phyloP scores from a whole-genome alignment of 1,140 invertebrate genomes.

The Phymorhynchus buccinoides region DNA sequence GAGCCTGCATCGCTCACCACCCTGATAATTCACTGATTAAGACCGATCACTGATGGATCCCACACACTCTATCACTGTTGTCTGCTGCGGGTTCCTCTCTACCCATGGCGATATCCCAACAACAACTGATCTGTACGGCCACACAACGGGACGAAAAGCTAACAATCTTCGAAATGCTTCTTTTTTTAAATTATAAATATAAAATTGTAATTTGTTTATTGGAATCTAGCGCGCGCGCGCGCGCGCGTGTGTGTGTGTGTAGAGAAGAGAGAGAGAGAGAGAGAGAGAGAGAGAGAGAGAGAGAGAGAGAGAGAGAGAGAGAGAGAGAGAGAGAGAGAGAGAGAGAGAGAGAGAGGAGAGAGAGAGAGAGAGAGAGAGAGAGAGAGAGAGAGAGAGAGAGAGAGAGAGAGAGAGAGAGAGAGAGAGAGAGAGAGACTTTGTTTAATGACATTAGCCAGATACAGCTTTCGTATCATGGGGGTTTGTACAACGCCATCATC shows the following conservation, averaged over 20 bases:
- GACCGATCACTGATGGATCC: slow-evolving; percentile 31
- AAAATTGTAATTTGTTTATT: too few relatives aligned
- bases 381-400: slow-evolving; percentile 10
- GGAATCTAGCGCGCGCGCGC: too few relatives aligned
- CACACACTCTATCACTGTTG: slow-evolving; percentile 25
- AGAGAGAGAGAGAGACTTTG: background rate
- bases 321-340: background rate
- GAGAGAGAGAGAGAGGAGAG: too few relatives aligned
- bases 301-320: background rate
- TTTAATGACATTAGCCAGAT: too few relatives aligned
- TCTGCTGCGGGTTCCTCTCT: slow-evolving; percentile 35
- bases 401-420: background rate
- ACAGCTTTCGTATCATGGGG: too few relatives aligned
- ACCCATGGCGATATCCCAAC: background rate
- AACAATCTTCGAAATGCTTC: too few relatives aligned
- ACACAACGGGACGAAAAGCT: background rate
- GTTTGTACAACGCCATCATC: too few relatives aligned
- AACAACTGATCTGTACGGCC: background rate
- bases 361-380: background rate
- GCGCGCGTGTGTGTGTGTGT: background rate
- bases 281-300: slow-evolving; percentile 7
- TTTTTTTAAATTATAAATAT: too few relatives aligned
- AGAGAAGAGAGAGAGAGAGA: background rate
- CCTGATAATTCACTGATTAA: slow-evolving; percentile 34
- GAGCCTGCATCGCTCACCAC: slow-evolving; percentile 4